phyloP scores from a whole-genome alignment of 2,888 invertebrate species.

The Orchesellides sinensis region DNA sequence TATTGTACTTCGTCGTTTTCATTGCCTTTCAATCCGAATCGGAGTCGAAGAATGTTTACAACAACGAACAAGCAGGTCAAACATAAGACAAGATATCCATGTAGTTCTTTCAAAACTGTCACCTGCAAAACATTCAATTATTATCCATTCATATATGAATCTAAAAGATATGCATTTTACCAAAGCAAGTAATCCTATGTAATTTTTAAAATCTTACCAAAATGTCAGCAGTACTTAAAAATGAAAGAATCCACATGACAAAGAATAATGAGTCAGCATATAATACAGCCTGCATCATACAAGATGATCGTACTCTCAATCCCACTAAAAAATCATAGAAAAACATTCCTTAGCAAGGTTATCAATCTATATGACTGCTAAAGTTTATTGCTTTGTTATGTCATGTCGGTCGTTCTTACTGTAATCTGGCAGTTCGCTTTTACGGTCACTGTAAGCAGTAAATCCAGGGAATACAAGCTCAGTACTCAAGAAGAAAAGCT shows the following conservation, averaged over 20 bases:
- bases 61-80: constrained; percentile 59
- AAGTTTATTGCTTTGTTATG: too few relatives aligned
- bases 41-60: constrained; percentile 62
- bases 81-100: constrained; percentile 66
- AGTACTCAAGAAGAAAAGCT: constrained; percentile 64
- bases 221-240: constrained; percentile 64
- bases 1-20: constrained; percentile 69
- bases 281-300: constrained; percentile 59
- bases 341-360: not conserved
- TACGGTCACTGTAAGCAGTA: constrained; percentile 40
- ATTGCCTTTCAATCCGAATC: constrained; percentile 68
- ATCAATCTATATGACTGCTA: not conserved
- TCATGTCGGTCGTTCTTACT: too few relatives aligned
- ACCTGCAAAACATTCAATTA: constrained; percentile 40
- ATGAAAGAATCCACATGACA: constrained; percentile 62
- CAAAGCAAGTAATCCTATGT: too few relatives aligned
- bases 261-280: constrained; percentile 67
- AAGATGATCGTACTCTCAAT: constrained; percentile 65
- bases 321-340: constrained; percentile 55
- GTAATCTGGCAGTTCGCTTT: constrained; percentile 46
- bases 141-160: too few relatives aligned
- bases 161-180: too few relatives aligned
- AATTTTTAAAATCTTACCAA: too few relatives aligned
- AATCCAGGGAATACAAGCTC: constrained; percentile 70
- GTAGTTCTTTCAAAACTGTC: constrained; percentile 64